These are phyloP conservation scores for Sarcophaga subvicina DNA, from an alignment of 2,888 invertebrate species.

Conservation along the genomic window DNA sequence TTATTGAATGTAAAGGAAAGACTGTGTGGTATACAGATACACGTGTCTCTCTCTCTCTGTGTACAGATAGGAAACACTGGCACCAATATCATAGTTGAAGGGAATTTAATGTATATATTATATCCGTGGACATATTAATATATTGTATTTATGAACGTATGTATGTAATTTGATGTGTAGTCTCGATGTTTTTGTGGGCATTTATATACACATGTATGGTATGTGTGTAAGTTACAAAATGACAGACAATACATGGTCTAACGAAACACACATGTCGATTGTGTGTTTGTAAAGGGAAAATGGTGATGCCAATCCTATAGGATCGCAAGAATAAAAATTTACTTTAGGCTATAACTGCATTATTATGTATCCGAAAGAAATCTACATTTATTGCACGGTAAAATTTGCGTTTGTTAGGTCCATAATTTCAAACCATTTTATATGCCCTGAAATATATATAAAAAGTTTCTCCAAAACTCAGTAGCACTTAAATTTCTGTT, in stretches of 20 bases:
- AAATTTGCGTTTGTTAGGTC: too few relatives aligned
- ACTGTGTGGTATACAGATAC: background rate
- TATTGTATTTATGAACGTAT: too few relatives aligned
- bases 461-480: too few relatives aligned
- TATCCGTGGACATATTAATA: too few relatives aligned
- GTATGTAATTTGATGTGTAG: too few relatives aligned
- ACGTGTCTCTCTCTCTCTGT: background rate
- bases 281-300: constrained; percentile 12
- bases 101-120: constrained; percentile 1
- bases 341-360: too few relatives aligned
- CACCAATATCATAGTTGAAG: background rate
- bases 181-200: background rate
- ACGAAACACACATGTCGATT: constrained; percentile 10
- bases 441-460: too few relatives aligned
- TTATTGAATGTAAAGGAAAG: constrained; percentile 4
- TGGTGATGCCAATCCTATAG: background rate
- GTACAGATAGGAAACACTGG: background rate
- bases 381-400: too few relatives aligned
- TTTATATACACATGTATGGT: background rate
- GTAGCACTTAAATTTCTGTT: too few relatives aligned
- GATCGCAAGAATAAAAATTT: too few relatives aligned
- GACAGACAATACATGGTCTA: constrained; percentile 32
- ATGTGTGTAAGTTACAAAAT: constrained; percentile 12
- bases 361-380: too few relatives aligned
- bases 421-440: too few relatives aligned